Evolutionary conservation across 2,113 vertebrate genomes (phyloP).

Genomic region (Hassar affinis): DNA sequence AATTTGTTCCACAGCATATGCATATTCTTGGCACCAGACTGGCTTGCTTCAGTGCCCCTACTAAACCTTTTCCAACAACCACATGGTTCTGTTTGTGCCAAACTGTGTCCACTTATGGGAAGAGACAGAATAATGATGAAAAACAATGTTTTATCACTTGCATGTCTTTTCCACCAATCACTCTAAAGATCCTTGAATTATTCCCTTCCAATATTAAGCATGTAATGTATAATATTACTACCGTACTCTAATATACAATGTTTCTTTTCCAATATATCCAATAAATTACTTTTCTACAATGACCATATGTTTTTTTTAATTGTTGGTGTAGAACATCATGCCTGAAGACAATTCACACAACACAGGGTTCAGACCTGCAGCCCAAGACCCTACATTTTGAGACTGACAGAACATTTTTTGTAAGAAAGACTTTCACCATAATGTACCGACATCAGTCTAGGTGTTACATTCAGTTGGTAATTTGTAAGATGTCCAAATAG

Average conservation of each 20-base stretch:
- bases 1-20: neutral
- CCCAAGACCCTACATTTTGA: neutral
- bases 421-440: neutral
- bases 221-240: slow-evolving; percentile 15
- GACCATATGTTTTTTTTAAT: neutral
- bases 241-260: neutral
- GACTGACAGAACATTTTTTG: too few relatives aligned
- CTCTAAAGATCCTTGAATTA: neutral
- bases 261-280: neutral
- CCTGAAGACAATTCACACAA: neutral
- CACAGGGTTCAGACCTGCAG: neutral
- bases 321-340: neutral
- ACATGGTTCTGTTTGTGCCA: neutral
- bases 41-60: neutral
- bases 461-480: neutral
- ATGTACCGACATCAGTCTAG: neutral
- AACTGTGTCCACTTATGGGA: neutral
- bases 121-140: slow-evolving; percentile 7
- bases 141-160: neutral
- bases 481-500: neutral
- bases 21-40: neutral
- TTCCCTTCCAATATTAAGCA: slow-evolving; percentile 7
- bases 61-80: neutral
- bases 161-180: neutral
- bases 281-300: slow-evolving; percentile 13